Conservation (phyloP, 2,888 invertebrate species). For the Trichacis sp. region DNA sequence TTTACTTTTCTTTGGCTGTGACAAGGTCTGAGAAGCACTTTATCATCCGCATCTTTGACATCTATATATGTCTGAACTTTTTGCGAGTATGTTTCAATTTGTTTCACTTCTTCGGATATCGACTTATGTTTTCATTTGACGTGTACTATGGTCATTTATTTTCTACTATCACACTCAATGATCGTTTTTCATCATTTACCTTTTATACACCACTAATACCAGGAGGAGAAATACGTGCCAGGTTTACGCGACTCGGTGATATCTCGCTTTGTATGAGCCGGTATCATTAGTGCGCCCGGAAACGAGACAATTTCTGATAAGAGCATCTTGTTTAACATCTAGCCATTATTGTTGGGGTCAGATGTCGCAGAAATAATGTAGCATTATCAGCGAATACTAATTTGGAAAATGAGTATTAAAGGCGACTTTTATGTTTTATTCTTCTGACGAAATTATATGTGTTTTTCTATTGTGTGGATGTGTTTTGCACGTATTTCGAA, state of each 20-base stretch:
- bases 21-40: background rate
- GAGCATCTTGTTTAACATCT: constrained; percentile 44
- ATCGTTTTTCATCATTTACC: constrained; percentile 39
- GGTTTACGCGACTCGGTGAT: constrained; percentile 39
- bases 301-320: constrained; percentile 52
- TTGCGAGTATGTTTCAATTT: background rate
- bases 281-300: constrained; percentile 49
- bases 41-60: background rate
- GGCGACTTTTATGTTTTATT: too few species aligned
- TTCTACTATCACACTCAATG: constrained; percentile 25
- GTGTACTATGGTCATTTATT: constrained; percentile 29
- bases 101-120: constrained; percentile 15
- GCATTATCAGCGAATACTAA: too few species aligned
- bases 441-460: too few species aligned
- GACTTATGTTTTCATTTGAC: constrained; percentile 29
- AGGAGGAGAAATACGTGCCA: constrained; percentile 17
- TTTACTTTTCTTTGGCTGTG: too few species aligned
- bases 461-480: too few species aligned
- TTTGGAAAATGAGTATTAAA: too few species aligned
- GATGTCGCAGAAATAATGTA: background rate
- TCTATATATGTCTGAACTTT: background rate
- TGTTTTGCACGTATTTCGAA: too few species aligned
- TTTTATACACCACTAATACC: constrained; percentile 22
- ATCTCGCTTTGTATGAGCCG: constrained; percentile 44
- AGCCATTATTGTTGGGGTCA: constrained; percentile 19